Base-by-base conservation (phyloP, 2,797 vertebrate species). In the Myotis findleyi region DNA sequence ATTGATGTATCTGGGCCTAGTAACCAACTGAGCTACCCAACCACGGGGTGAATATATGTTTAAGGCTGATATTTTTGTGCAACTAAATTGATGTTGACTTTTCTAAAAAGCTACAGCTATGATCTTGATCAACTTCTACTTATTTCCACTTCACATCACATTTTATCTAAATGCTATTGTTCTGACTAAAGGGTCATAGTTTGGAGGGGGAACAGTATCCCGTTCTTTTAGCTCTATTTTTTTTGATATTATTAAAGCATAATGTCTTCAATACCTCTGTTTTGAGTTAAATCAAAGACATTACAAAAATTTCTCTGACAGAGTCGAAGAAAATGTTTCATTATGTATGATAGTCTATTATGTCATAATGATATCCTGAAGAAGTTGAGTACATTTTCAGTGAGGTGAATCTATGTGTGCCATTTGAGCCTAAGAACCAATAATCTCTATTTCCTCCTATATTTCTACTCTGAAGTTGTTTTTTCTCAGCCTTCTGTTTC, bases 31-130 rank as follows among this genome's bases (percentile, higher is more conserved):
- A 51, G 5, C 47, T 51, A 76, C 18, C 47, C n/a, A 49, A n/a
- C 18, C 18, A 53, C 10, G 47, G 17, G n/a, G 30, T 36, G 68
- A 30, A 49, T 10, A 68, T 66, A n/a, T 64, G 92, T 87, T 84
- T 93, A 41, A 93, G 41, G 20, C 1, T 71, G 91, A n/a, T 21
- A 33, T 64, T 41, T 88, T 87, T 87, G 62, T 94, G 55, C 10
- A 93, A 16, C 6, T 18, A 23, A 55, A 7, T n/a, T 7, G 55
- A 94, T n/a, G 30, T 38, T 71, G 91, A 95, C 9, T 7, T 8
- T 17, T 76, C 55, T n/a, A 92, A 96, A 95, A 89, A 88, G 79
- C 27, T 89, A 72, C 17, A 85, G 27, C 83, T 83, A 84, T 23
- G 1, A 51, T 49, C 1, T 6, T 84, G 91, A 33, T 90, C 57